phyloP scores from a whole-genome alignment of 2,888 invertebrate genomes.

The Bursaphelenchus okinawaensis region DNA sequence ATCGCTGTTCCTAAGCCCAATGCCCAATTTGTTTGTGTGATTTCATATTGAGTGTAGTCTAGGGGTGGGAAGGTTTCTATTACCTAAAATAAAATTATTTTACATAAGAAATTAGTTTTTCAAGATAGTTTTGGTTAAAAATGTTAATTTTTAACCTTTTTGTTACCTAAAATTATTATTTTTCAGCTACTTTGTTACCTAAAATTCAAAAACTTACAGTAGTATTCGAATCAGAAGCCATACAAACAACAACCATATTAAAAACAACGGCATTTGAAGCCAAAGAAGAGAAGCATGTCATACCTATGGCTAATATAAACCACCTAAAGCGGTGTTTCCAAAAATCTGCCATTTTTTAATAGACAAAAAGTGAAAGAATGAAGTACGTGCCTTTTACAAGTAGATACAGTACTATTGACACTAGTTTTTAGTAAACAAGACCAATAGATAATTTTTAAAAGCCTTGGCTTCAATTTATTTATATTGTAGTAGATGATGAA shows the following conservation, averaged over 20 bases:
- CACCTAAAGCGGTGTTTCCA: neutral
- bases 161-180: neutral
- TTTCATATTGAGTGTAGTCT: neutral
- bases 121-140: neutral
- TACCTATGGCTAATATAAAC: neutral
- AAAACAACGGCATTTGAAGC: neutral
- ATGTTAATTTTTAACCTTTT: neutral
- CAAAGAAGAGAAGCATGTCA: neutral
- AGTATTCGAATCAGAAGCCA: neutral
- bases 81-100: neutral
- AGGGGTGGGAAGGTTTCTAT: neutral
- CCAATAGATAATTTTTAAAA: too few relatives aligned
- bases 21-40: neutral
- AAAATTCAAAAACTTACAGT: neutral
- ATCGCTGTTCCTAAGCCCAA: constrained; percentile 26
- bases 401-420: too few relatives aligned
- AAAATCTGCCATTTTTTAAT: neutral
- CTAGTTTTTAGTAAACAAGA: too few relatives aligned
- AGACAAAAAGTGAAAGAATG: too few relatives aligned
- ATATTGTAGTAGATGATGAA: too few relatives aligned
- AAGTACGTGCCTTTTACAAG: too few relatives aligned
- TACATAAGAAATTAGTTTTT: neutral
- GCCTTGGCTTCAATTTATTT: too few relatives aligned
- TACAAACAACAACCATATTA: neutral
- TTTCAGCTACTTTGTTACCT: neutral